Percentiles rank a stretch among this genome's conserved stretches.
Evolutionary conservation across 2,797 vertebrate species (phyloP).

Genomic region (Tarsius wallacei): DNA sequence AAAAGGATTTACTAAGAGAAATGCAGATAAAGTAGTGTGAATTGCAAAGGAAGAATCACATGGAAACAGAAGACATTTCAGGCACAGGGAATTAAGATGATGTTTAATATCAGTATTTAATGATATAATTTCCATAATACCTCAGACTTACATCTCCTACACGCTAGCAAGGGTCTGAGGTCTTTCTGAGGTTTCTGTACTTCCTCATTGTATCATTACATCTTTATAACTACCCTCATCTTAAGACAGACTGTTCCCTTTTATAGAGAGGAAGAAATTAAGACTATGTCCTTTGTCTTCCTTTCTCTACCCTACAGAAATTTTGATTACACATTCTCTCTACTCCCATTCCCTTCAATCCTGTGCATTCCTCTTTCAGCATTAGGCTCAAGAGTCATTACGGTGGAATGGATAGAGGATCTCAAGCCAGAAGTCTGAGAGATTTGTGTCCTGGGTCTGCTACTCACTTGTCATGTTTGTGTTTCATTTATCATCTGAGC

Average conservation of each 20-base stretch:
- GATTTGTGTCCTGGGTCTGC: background rate
- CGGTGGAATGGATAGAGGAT: background rate
- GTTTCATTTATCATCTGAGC: background rate
- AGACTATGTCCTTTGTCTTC: background rate
- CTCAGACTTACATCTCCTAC: background rate
- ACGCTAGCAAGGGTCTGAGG: background rate
- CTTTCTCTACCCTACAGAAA: background rate
- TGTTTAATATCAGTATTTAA: background rate
- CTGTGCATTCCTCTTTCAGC: accelerated
- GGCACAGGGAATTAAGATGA: background rate
- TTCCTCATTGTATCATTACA: accelerated
- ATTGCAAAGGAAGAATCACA: background rate
- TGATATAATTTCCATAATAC: background rate
- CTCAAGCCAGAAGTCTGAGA: background rate
- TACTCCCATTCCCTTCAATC: background rate
- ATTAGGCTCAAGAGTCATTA: background rate
- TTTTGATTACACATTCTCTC: background rate
- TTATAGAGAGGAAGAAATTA: background rate
- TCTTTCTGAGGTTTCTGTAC: background rate
- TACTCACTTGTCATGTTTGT: background rate
- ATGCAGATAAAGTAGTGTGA: background rate
- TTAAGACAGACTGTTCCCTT: background rate
- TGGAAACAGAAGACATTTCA: background rate
- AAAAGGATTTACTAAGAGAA: background rate
- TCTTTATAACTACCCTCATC: background rate